Base-by-base conservation (phyloP, 2,797 vertebrate species). In the Adrianichthys oophorus region DNA sequence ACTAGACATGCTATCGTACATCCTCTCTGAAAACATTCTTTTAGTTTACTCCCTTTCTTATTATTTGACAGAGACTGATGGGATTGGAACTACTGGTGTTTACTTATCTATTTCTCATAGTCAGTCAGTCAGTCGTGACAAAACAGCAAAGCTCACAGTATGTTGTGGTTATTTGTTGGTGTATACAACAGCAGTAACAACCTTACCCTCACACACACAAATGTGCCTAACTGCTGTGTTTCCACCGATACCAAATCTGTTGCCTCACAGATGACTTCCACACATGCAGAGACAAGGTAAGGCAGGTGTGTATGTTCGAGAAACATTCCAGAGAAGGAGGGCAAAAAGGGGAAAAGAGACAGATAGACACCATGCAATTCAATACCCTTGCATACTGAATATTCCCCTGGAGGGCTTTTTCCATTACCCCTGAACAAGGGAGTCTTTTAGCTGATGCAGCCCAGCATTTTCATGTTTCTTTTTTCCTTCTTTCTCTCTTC, bases 371-470 rank as follows among this genome's bases (percentile, higher is more conserved):
- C 87, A 83, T 80, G 87, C 79, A 93, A 93, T 90, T 84, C 76
- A 90, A 90, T 94, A 89, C 91, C 93, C 92, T 80, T 86, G 90
- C 92, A 83, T 86, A 74, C 85, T 83, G 88, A 91, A 90, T 90
- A 87, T 90, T 91, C 90, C 91, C 93, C 92, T 86, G 56, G 89
- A 92, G 91, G 92, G 79, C 82, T 92, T 92, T 95, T 95, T 93
- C 94, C 94, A 93, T 94, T 91, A 92, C 90, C 84, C 86, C 76
- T 87, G 78, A 89, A 89, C 69, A 65, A 75, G 79, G 85, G 87
- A 83, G 92, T 90, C 89, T 62, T 89, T 91, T 86, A 89, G 85
- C 80, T 89, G 87, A 90, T 86, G 84, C 82, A 80, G 54, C 59
- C 84, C 57, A 66, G 69, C 74, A 79, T 68, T 77, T 70, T 61